These are phyloP conservation scores for Trilocha varians DNA, from an alignment of 2,888 invertebrate species.

Conservation along the genomic window DNA sequence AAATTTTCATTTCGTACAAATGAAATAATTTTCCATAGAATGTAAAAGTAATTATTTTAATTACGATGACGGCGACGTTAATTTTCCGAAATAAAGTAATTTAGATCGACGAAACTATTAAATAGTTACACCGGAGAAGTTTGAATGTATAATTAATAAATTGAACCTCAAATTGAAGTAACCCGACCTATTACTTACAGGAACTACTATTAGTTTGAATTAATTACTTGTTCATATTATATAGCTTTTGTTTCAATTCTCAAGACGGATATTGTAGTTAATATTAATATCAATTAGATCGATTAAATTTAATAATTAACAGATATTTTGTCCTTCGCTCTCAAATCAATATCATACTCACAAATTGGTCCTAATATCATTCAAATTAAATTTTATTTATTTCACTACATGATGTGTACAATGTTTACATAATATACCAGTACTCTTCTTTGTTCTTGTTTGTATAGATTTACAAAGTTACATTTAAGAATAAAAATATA, in stretches of 20 bases:
- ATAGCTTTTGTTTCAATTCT: not conserved
- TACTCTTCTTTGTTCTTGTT: no score
- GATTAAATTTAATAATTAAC: no score
- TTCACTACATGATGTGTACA: no score
- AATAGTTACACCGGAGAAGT: not conserved
- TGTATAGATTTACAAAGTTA: no score
- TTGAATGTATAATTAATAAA: conserved; percentile 2
- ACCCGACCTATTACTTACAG: not conserved
- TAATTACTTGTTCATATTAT: conserved; percentile 11
- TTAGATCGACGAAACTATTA: not conserved
- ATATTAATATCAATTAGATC: no score
- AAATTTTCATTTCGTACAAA: no score
- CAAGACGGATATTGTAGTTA: conserved; percentile 11
- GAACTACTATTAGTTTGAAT: not conserved
- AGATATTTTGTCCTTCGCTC: no score
- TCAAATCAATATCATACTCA: no score
- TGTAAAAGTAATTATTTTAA: not conserved
- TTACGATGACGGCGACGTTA: not conserved
- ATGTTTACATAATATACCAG: no score
- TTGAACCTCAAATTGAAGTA: not conserved
- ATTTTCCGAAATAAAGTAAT: not conserved
- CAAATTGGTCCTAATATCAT: no score
- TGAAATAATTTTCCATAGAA: not conserved
- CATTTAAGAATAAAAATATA: no score
- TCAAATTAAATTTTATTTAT: no score